A percentile compares a stretch with the other conserved stretches of the same genome.
Evolutionary conservation across 2,113 vertebrate genomes (phyloP).

Genomic region (Bothrops jararaca): DNA sequence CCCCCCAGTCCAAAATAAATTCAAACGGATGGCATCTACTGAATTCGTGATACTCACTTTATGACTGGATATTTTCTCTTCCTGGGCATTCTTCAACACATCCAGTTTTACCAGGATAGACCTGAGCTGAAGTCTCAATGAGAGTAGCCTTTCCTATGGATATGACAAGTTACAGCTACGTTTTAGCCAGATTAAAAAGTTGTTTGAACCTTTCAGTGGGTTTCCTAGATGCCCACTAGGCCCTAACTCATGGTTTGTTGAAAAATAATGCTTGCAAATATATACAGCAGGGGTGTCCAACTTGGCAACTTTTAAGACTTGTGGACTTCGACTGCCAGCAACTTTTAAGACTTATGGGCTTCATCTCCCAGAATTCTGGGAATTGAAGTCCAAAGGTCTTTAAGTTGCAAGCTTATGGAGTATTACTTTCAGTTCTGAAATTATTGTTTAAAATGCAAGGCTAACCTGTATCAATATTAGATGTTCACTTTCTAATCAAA

Average conservation of each 20-base stretch:
- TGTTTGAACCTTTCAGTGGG: neutral
- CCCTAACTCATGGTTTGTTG: neutral
- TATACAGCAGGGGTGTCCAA: no score
- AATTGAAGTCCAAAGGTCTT: no score
- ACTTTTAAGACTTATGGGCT: no score
- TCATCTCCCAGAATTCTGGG: no score
- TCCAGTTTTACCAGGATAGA: constrained; percentile 36
- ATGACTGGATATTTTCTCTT: constrained; percentile 23
- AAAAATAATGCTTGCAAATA: neutral
- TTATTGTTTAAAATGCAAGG: no score
- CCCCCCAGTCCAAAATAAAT: neutral
- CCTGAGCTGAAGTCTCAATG: constrained; percentile 25
- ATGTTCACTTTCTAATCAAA: no score
- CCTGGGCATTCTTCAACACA: constrained; percentile 9
- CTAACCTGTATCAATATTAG: no score
- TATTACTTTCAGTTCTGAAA: no score
- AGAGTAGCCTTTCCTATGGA: constrained; percentile 41
- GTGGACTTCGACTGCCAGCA: no score
- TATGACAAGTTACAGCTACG: neutral
- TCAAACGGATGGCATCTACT: neutral
- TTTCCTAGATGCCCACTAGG: no score
- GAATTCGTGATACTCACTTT: constrained; percentile 52
- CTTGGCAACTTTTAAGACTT: no score
- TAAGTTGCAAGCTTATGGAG: no score
- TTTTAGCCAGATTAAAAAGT: neutral